Evolutionary conservation across 2,113 vertebrate genomes (phyloP).

Genomic region (Theropithecus gelada): DNA sequence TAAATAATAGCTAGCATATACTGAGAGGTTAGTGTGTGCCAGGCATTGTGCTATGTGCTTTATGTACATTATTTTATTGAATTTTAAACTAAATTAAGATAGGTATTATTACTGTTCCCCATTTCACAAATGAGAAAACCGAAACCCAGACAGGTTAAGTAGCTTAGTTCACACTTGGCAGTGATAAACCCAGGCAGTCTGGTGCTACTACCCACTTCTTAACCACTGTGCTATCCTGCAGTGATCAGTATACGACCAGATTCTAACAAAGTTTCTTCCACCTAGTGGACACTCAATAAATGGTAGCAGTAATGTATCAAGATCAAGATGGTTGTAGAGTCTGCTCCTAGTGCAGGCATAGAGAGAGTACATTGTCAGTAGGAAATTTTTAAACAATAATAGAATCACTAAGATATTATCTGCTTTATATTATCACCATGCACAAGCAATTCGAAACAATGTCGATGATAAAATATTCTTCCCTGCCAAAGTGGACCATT

Average conservation of each 20-base stretch:
- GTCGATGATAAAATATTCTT: slow-evolving; percentile 19
- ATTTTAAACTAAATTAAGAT: slow-evolving; percentile 17
- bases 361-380: neutral
- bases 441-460: neutral
- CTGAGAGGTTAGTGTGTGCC: neutral
- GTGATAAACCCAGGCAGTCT: neutral
- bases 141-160: neutral
- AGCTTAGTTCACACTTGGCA: neutral
- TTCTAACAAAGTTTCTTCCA: neutral
- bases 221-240: neutral
- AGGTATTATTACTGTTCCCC: neutral
- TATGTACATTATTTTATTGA: neutral
- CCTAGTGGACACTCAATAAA: neutral
- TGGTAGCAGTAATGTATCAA: neutral
- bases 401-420: neutral
- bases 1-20: neutral
- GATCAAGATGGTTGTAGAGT: neutral
- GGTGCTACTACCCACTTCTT: neutral
- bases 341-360: neutral
- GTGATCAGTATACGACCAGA: neutral
- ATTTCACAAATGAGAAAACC: slow-evolving; percentile 2
- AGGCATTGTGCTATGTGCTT: neutral
- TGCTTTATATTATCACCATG: neutral
- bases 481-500: neutral
- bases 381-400: neutral